Evolutionary conservation across 1,140 invertebrate genomes (phyloP), one percentile per base, ranked within the genome.

Genomic region (Stegodyphus dumicola): DNA sequence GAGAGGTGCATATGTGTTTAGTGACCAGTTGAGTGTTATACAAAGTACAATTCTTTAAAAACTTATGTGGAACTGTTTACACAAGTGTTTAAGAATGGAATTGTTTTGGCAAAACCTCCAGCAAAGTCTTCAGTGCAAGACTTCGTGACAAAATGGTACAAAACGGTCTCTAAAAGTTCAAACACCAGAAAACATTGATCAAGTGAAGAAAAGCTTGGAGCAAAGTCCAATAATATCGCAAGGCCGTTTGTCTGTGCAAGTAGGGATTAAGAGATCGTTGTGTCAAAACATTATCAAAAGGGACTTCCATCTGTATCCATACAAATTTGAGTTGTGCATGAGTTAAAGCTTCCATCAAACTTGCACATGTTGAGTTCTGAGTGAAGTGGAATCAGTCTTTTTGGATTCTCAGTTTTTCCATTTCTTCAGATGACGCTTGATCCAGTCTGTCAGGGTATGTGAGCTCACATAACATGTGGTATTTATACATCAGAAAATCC

Each of bases 381-480:
- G 56, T 69, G 67, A 69, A 69, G 67, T 4, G 67, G 67, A 69
- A 18, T 69, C 67, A 69, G 11, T 1, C 15, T 10, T 48, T 69
- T 69, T 69, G 15, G 67, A 69, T 69, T 6, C 67, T 69, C 67
- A 69, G 67, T 69, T 69, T 69, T 69, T 69, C 33, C 33, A 69
- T 69, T 69, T 69, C 17, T 69, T 69, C 33, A 69, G 13, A 69
- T 69, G 11, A 69, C 1, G 67, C 67, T 6, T 69, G 67, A 18
- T 69, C 17, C 17, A 69, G 11, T 5, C 13, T 69, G 17, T 69
- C 67, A n/a, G 67, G 11, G 67, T 69, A 18, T 33, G 33, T 33
- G 33, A 33, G 3, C 33, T 33, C 33, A 33, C 33, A 33, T 33
- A 33, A 33, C 33, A n/a, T n/a, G 17, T 48, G 5, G 2, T 17